These are phyloP conservation scores for Oreortyx pictus DNA, from an alignment of 2,797 vertebrate genomes.

Conservation along the genomic window DNA sequence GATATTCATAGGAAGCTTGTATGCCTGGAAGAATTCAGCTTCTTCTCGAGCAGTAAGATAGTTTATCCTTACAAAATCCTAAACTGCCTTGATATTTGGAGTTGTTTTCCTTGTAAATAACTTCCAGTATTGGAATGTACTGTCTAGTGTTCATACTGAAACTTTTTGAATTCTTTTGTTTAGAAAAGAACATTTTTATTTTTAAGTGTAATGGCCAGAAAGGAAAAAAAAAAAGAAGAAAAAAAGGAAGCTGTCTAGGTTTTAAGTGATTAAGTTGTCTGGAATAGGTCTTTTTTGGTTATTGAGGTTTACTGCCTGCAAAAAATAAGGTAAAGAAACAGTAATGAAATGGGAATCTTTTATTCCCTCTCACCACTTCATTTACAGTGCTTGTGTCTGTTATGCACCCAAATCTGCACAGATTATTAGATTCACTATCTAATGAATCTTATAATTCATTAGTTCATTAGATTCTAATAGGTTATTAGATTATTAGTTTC, in stretches of 20 bases:
- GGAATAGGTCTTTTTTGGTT: neutral
- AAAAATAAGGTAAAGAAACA: fast-evolving
- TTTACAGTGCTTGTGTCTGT: too few species aligned
- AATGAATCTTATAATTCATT: too few species aligned
- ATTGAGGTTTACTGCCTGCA: neutral
- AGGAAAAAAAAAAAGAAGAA: neutral
- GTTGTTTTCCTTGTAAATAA: neutral
- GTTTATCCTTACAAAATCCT: neutral
- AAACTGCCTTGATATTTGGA: neutral
- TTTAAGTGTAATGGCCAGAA: neutral
- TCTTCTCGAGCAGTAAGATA: neutral
- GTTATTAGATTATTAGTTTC: too few species aligned
- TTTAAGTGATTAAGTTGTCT: neutral
- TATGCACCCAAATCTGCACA: neutral
- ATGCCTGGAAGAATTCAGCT: neutral
- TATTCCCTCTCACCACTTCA: neutral
- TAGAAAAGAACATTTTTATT: fast-evolving
- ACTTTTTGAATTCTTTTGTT: neutral
- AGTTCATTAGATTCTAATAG: too few species aligned
- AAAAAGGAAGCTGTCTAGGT: neutral
- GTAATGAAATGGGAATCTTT: neutral
- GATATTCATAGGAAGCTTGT: fast-evolving
- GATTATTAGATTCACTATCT: too few species aligned
- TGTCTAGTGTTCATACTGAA: too few species aligned
- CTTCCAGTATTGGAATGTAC: too few species aligned